A percentile compares a stretch with the other conserved stretches of the same genome.
Conservation (phyloP, 2,113 vertebrate species). For the Plestiodon gilberti region DNA sequence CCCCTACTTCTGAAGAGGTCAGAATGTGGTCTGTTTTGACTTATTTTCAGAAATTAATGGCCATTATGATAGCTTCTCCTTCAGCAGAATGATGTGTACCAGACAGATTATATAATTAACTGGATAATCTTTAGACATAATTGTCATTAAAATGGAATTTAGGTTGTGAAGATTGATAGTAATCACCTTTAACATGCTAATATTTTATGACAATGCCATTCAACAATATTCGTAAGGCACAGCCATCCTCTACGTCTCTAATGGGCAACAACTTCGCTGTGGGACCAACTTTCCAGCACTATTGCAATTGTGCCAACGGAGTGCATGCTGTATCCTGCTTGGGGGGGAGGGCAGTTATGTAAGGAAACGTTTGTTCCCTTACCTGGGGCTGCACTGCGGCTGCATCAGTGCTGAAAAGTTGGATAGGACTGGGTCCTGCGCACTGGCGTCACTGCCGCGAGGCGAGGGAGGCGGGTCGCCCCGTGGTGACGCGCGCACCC, state of each 20-base stretch:
- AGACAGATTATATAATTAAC: constrained; percentile 6
- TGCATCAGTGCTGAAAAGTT: too few relatives aligned
- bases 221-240: not conserved
- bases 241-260: not conserved
- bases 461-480: too few relatives aligned
- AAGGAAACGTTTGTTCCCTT: too few relatives aligned
- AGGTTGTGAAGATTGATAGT: constrained; percentile 11
- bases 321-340: too few relatives aligned
- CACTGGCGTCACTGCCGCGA: too few relatives aligned
- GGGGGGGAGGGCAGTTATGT: too few relatives aligned
- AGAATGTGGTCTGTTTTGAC: constrained; percentile 25
- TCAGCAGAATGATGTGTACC: not conserved
- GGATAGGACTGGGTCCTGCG: too few relatives aligned
- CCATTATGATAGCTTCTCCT: constrained; percentile 8
- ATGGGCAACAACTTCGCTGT: not conserved
- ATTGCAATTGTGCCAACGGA: too few relatives aligned
- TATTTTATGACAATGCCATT: not conserved
- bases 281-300: too few relatives aligned
- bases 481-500: too few relatives aligned
- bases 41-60: constrained; percentile 8
- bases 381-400: too few relatives aligned
- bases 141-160: not conserved
- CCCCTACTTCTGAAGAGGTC: constrained; percentile 47
- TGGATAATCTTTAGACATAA: not conserved
- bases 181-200: not conserved